Conservation (phyloP, 92 coral and sea anemone species). For the Actinernus sp. region DNA sequence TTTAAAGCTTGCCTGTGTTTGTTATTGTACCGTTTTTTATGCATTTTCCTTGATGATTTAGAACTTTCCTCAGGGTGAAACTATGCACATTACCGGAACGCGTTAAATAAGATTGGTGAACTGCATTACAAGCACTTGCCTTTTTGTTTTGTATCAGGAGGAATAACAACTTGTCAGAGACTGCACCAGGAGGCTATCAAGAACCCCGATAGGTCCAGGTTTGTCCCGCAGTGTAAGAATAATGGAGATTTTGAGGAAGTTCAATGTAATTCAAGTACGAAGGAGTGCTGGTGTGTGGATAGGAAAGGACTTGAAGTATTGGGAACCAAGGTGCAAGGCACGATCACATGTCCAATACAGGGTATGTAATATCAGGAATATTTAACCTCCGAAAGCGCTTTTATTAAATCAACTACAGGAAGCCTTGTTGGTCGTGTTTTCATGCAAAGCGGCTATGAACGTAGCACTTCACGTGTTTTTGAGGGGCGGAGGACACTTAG, state of each 20-base stretch:
- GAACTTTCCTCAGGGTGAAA: too few species aligned
- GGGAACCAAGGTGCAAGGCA: constrained; percentile 66
- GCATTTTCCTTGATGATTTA: too few species aligned
- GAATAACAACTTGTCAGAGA: constrained; percentile 75
- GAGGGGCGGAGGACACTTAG: too few species aligned
- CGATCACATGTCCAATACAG: constrained; percentile 43
- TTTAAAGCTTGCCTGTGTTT: too few species aligned
- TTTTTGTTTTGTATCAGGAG: constrained; percentile 15
- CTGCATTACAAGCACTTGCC: neutral
- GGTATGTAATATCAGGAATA: too few species aligned
- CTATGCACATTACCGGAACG: neutral
- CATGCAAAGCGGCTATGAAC: too few species aligned
- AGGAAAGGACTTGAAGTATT: constrained; percentile 58
- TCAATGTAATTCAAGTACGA: constrained; percentile 71
- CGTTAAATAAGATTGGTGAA: neutral
- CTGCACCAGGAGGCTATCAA: constrained; percentile 63
- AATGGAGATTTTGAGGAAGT: constrained; percentile 70
- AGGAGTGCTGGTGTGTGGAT: constrained; percentile 91
- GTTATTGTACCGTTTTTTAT: too few species aligned
- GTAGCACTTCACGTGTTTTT: too few species aligned
- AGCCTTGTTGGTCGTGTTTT: too few species aligned
- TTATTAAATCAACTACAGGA: too few species aligned
- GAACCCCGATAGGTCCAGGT: constrained; percentile 30
- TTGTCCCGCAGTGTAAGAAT: constrained; percentile 68
- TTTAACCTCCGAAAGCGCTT: too few species aligned